Evolutionary conservation across 2,888 invertebrate species (phyloP).

Genomic region (Orchesellides sinensis): DNA sequence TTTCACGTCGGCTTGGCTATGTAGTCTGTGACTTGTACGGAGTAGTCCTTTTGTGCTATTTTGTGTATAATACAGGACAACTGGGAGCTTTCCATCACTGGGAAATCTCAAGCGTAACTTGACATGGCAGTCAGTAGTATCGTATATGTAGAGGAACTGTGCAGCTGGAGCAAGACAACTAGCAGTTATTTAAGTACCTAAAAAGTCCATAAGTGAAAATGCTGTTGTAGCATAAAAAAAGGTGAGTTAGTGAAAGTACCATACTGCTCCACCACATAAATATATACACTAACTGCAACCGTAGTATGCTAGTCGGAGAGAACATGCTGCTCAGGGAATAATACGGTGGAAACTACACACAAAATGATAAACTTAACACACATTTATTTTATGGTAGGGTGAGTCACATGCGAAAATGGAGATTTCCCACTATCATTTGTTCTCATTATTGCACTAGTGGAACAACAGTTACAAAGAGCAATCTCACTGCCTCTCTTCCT

Average conservation of each 20-base stretch:
- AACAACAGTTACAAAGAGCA: conserved; percentile 13
- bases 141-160: neutral
- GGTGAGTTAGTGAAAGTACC: neutral
- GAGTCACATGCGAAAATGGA: conserved; percentile 21
- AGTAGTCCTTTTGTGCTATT: neutral
- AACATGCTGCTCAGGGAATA: neutral
- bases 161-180: neutral
- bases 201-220: conserved; percentile 12
- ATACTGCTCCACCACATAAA: too few species aligned
- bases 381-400: neutral
- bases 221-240: neutral
- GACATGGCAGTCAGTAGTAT: conserved; percentile 62
- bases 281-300: neutral
- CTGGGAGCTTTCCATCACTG: conserved; percentile 51
- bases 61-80: conserved; percentile 11
- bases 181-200: conserved; percentile 8
- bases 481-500: neutral
- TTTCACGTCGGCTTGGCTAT: too few species aligned
- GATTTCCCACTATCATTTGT: conserved; percentile 49
- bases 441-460: conserved; percentile 34
- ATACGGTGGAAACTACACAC: neutral
- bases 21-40: too few species aligned
- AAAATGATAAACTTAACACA: neutral
- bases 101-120: conserved; percentile 65
- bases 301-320: neutral